Evolutionary conservation across 2,888 invertebrate species (phyloP), one percentile per base, ranked within the genome.

Genomic region (Meganola albula): DNA sequence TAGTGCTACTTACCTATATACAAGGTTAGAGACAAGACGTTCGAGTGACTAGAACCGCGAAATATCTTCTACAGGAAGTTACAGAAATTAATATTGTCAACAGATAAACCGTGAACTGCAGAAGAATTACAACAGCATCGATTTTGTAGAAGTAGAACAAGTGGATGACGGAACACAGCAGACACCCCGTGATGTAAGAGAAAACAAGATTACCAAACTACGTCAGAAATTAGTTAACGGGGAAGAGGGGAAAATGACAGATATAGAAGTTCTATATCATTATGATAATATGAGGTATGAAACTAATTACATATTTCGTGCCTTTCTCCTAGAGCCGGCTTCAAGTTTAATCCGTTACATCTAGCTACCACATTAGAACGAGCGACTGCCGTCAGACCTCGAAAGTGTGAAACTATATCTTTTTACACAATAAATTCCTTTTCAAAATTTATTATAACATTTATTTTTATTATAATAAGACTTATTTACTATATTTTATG

Each of bases 101-200:
- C 62, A 90, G 84, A 89, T 88, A 51, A 88, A 90, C 50, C 89
- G 88, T 18, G 77, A 87, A 27, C 80, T 94, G 34, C 97, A 96
- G 78, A 90, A 92, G n/a, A 98, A 97, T 73, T 98, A 96, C 82
- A 97, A 98, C 77, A 98, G 97, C 70, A 93, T 99, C 18, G 99
- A 99, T 76, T 88, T 99, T 37, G 92, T 94, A 1, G 98, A 99
- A 80, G 93, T 99, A 4, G 98, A 99, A 71, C 92, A 97, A 46
- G 88, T 94, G 12, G 92, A 93, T 55, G 89, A 90, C 44, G n/a
- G n/a, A n/a, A n/a, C n/a, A n/a, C 89, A 90, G 2, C 85, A 88
- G 29, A 88, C 85, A 0, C 90, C 93, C 0, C 88, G 95, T 33
- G 89, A 89, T 47, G 87, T 91, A 0, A 89, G 90, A 2, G 79